A percentile compares a stretch with the other conserved stretches of the same genome.
Evolutionary conservation across 2,797 vertebrate genomes (phyloP).

Genomic region (Dendrocincla tyrannina): DNA sequence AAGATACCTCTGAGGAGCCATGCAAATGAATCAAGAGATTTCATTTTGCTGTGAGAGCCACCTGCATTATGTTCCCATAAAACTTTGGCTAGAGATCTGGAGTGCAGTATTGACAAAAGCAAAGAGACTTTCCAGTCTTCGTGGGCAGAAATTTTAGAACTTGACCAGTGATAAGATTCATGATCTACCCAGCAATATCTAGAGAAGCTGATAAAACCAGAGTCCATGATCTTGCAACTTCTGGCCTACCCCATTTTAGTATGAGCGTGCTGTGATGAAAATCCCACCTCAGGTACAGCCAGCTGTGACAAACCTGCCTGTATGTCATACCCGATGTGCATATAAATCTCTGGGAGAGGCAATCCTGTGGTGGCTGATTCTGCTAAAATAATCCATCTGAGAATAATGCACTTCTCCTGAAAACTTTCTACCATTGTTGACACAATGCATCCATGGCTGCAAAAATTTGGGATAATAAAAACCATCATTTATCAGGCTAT

Average conservation of each 20-base stretch:
- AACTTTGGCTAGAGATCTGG: not conserved
- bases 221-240: not conserved
- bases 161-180: not conserved
- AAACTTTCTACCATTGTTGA: not conserved
- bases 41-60: not conserved
- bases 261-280: not conserved
- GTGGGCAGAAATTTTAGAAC: not conserved
- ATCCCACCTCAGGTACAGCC: not conserved
- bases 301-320: not conserved
- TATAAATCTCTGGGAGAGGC: not conserved
- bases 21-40: not conserved
- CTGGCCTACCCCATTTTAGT: not conserved
- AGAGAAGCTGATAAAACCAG: not conserved
- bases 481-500: not conserved
- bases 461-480: not conserved
- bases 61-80: not conserved
- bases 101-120: not conserved
- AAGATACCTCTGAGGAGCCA: not conserved
- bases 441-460: not conserved
- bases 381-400: not conserved
- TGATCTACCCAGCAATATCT: not conserved
- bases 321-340: no score
- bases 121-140: not conserved
- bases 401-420: not conserved
- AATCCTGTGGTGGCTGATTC: not conserved